phyloP scores from a whole-genome alignment of 2,888 invertebrate genomes.

The Lepetodrilus schrolli region DNA sequence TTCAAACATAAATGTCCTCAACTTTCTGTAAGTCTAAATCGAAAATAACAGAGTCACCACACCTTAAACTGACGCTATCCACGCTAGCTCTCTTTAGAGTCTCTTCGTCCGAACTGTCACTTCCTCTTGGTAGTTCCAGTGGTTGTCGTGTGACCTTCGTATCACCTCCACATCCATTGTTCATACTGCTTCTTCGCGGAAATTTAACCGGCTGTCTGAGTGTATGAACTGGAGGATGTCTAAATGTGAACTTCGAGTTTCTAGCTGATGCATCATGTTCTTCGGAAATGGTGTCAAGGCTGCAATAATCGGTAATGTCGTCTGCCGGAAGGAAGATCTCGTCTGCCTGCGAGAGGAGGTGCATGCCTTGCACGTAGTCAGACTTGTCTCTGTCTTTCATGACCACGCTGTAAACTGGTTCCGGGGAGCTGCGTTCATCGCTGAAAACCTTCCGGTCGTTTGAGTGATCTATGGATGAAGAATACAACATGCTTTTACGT shows the following conservation, averaged over 20 bases:
- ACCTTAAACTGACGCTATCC: background rate
- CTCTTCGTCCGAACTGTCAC: slow-evolving; percentile 16
- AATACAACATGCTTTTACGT: no score
- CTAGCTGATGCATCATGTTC: no score
- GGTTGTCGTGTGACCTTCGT: background rate
- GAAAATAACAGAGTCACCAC: slow-evolving; percentile 9
- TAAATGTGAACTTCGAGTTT: no score
- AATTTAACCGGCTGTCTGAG: slow-evolving; percentile 1
- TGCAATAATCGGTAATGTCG: slow-evolving; percentile 9
- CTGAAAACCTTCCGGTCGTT: background rate
- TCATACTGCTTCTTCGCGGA: background rate
- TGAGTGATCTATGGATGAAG: background rate
- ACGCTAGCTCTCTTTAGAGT: slow-evolving; percentile 13
- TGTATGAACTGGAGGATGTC: background rate
- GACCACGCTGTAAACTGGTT: slow-evolving; percentile 2
- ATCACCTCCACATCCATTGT: background rate
- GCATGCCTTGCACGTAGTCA: background rate
- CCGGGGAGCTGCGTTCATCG: background rate
- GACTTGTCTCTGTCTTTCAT: background rate
- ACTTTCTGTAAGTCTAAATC: slow-evolving; percentile 19
- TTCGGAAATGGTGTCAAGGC: background rate
- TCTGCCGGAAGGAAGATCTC: background rate
- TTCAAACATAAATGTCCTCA: slow-evolving; percentile 11
- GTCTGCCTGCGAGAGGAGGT: background rate
- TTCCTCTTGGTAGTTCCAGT: background rate